Conservation (phyloP, 2,797 vertebrate genomes). For the Eremophila alpestris region DNA sequence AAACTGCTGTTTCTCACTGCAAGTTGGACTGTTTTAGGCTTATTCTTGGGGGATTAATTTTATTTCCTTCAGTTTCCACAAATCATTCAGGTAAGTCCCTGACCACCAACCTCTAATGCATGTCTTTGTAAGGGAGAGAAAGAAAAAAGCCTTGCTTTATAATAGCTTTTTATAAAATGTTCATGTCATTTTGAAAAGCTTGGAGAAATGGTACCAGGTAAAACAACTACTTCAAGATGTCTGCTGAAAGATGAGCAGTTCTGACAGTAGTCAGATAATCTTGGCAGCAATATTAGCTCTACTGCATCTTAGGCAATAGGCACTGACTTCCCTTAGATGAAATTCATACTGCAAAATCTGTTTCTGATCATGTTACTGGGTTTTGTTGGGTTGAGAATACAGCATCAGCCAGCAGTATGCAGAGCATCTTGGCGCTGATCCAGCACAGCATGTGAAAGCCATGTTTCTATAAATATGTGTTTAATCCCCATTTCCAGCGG, state of each 20-base stretch:
- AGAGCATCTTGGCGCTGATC: not conserved
- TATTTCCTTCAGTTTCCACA: not conserved
- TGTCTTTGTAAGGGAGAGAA: not conserved
- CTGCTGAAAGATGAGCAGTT: not conserved
- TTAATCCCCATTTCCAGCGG: not conserved
- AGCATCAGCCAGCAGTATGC: not conserved
- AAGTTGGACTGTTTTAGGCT: not conserved
- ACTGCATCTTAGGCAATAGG: not conserved
- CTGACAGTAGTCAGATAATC: constrained; percentile 12
- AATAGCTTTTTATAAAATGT: constrained; percentile 19
- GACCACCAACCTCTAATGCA: not conserved
- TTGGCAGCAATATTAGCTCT: not conserved
- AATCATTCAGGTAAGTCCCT: not conserved
- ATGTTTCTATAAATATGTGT: constrained; percentile 1
- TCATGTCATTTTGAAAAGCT: not conserved
- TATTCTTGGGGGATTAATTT: not conserved
- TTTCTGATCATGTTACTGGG: not conserved
- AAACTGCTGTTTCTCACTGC: not conserved
- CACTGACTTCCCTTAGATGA: not conserved
- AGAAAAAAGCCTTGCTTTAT: not conserved
- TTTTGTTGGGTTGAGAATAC: not conserved
- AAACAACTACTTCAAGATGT: not conserved
- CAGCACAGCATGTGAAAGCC: constrained; percentile 19
- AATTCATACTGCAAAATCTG: constrained; percentile 13
- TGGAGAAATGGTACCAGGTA: not conserved